Percentiles rank a stretch among this genome's conserved stretches.
phyloP scores from a whole-genome alignment of 2,113 vertebrate genomes.

The Eptatretus burgeri region DNA sequence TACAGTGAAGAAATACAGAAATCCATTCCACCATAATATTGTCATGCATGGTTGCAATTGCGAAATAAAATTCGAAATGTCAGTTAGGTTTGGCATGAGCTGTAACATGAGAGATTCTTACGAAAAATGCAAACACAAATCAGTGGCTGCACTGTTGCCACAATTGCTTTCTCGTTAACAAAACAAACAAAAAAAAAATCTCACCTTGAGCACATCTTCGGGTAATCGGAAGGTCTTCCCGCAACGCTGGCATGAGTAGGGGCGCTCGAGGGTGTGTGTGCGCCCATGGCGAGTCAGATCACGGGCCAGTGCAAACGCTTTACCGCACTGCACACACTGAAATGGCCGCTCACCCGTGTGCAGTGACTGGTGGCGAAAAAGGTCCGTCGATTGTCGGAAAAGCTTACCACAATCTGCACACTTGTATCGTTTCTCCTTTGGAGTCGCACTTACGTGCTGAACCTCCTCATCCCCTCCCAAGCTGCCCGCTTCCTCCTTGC shows the following conservation, averaged over 20 bases:
- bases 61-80: too few relatives aligned
- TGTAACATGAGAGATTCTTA: too few relatives aligned
- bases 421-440: constrained; percentile 6
- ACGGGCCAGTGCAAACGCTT: not conserved
- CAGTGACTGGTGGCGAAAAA: constrained; percentile 4
- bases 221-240: constrained; percentile 5
- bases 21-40: too few relatives aligned
- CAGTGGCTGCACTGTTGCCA: too few relatives aligned
- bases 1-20: too few relatives aligned
- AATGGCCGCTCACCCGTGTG: constrained; percentile 3
- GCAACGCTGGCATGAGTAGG: constrained; percentile 2
- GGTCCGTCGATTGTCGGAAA: constrained; percentile 3
- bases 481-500: too few relatives aligned
- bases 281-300: constrained; percentile 1
- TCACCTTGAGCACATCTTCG: constrained; percentile 4
- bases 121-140: too few relatives aligned
- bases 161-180: too few relatives aligned
- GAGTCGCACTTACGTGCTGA: too few relatives aligned
- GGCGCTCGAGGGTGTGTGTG: constrained; percentile 3
- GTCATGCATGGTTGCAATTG: too few relatives aligned
- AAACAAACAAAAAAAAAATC: not conserved
- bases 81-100: too few relatives aligned
- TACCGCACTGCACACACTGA: constrained; percentile 4
- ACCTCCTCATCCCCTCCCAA: too few relatives aligned
- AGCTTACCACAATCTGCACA: constrained; percentile 4